phyloP scores from a whole-genome alignment of 2,888 invertebrate genomes.

The Busseola fusca region DNA sequence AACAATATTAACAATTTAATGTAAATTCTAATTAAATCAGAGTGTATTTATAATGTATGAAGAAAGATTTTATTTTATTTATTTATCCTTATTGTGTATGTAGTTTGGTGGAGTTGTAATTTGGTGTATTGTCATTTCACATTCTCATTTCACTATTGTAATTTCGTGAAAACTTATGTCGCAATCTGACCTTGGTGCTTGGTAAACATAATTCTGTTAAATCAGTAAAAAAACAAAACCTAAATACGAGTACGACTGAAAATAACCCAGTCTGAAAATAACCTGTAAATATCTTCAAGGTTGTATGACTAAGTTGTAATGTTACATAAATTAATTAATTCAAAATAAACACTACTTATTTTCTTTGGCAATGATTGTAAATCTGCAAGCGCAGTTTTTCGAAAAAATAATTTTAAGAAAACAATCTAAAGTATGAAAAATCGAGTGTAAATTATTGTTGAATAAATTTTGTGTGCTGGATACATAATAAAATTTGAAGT shows the following conservation, averaged over 20 bases:
- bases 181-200: conserved; percentile 48
- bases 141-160: conserved; percentile 42
- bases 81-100: conserved; percentile 72
- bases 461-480: conserved; percentile 69
- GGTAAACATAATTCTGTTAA: conserved; percentile 29
- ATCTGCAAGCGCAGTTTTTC: conserved; percentile 33
- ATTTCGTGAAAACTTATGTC: conserved; percentile 30
- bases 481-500: conserved; percentile 66
- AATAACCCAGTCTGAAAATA: not conserved
- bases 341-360: conserved; percentile 3
- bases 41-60: conserved; percentile 80
- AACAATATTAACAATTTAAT: conserved; percentile 52
- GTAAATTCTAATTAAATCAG: conserved; percentile 68
- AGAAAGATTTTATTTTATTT: conserved; percentile 77
- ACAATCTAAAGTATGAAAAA: conserved; percentile 29
- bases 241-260: not conserved
- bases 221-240: conserved; percentile 10
- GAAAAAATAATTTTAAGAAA: conserved; percentile 30
- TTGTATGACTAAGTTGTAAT: conserved; percentile 2
- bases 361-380: conserved; percentile 18
- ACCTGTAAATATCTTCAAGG: conserved; percentile 15
- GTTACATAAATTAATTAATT: not conserved
- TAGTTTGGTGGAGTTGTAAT: conserved; percentile 56
- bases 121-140: conserved; percentile 41
- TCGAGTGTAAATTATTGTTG: conserved; percentile 58